Evolutionary conservation across 2,113 vertebrate genomes (phyloP).

Genomic region (Seriola aureovittata): DNA sequence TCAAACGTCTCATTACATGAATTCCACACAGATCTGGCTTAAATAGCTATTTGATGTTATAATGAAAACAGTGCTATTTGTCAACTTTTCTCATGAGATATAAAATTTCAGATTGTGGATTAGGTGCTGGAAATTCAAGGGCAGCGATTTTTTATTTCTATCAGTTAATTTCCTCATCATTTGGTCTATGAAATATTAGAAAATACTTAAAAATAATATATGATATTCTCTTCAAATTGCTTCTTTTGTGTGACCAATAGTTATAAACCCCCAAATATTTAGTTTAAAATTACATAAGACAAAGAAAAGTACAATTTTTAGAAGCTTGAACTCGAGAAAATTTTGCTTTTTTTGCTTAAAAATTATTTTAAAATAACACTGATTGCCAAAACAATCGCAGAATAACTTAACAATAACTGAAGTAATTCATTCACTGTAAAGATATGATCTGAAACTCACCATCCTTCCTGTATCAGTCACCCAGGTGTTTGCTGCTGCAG

Average conservation of each 20-base stretch:
- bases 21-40: background rate
- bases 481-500: background rate
- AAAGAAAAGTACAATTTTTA: background rate
- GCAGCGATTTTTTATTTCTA: background rate
- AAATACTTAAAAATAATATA: background rate
- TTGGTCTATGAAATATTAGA: background rate
- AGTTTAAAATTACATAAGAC: background rate
- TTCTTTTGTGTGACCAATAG: background rate
- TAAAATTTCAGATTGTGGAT: background rate
- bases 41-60: background rate
- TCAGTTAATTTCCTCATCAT: background rate
- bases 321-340: background rate
- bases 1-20: background rate
- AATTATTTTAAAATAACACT: background rate
- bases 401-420: background rate
- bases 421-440: background rate
- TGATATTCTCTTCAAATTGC: background rate
- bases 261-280: background rate
- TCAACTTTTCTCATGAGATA: background rate
- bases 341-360: background rate
- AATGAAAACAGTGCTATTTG: background rate
- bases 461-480: background rate
- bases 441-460: constrained; percentile 58
- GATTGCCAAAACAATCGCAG: background rate
- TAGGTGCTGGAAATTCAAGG: background rate